Evolutionary conservation across 2,113 vertebrate genomes (phyloP).

Genomic region (Baryphthengus martii): DNA sequence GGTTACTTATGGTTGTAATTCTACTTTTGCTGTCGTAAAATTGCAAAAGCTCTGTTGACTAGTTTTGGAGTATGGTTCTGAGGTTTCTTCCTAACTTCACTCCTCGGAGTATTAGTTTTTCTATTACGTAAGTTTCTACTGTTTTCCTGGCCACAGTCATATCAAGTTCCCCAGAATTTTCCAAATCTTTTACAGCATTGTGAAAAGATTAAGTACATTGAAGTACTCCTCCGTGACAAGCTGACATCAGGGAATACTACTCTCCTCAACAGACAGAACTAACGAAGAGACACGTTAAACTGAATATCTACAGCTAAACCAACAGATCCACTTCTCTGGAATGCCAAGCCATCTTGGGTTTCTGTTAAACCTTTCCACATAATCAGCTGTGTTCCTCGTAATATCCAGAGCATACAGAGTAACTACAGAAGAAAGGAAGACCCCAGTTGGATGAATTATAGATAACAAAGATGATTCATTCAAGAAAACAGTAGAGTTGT

Average conservation of each 20-base stretch:
- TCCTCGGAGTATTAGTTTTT: background rate
- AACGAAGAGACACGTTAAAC: background rate
- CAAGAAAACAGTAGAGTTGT: background rate
- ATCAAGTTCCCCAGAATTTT: background rate
- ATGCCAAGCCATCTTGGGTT: background rate
- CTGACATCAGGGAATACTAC: background rate
- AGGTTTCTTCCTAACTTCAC: background rate
- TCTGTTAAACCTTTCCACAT: background rate
- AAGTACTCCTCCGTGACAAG: background rate
- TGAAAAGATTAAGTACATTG: background rate
- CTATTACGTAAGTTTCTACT: background rate
- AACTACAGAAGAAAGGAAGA: background rate
- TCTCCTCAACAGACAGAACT: accelerated
- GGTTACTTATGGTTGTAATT: background rate
- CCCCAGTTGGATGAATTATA: background rate
- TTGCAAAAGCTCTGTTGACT: background rate
- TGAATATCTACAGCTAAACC: background rate
- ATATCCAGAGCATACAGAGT: background rate
- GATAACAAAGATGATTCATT: background rate
- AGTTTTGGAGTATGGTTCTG: background rate
- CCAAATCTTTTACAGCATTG: background rate
- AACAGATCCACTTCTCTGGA: background rate
- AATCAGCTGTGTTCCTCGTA: background rate
- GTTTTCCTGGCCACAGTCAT: background rate
- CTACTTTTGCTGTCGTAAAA: background rate